Percentiles rank a stretch among this genome's conserved stretches.
phyloP scores from a whole-genome alignment of 2,113 vertebrate species.

The Cnemophilus loriae region DNA sequence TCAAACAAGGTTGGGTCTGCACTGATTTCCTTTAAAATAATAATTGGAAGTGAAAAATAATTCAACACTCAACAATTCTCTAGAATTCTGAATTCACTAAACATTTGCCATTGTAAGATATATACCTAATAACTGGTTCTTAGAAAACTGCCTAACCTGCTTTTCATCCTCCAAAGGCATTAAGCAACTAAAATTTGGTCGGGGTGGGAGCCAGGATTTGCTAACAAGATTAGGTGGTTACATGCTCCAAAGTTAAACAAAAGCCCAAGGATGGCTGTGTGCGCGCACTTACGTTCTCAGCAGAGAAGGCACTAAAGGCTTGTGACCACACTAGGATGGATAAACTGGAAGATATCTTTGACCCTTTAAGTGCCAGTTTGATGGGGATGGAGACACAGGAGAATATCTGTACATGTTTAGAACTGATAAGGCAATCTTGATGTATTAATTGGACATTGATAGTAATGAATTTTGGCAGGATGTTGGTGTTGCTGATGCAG shows the following conservation, averaged over 20 bases:
- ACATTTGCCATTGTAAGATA: not conserved
- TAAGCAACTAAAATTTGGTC: not conserved
- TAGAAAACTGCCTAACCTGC: not conserved
- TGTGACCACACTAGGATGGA: not conserved
- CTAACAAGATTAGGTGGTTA: not conserved
- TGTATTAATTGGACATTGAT: not conserved
- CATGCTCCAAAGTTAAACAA: not conserved
- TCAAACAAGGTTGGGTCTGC: conserved; percentile 6
- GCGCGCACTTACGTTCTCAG: accelerated
- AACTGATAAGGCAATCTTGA: not conserved
- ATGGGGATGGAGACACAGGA: not conserved
- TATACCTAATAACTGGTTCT: not conserved
- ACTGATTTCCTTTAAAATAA: not conserved
- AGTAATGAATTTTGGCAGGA: not conserved
- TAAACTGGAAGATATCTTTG: not conserved
- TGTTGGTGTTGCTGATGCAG: not conserved
- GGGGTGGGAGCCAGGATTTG: not conserved
- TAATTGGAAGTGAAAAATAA: conserved; percentile 53
- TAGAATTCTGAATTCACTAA: not conserved
- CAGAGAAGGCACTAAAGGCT: not conserved
- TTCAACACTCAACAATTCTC: not conserved
- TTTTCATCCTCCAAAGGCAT: not conserved
- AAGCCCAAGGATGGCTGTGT: not conserved
- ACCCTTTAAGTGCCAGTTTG: not conserved
- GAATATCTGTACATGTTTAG: not conserved